Base-by-base conservation (phyloP, 2,888 invertebrate species). In the Alentia gelatinosa region DNA sequence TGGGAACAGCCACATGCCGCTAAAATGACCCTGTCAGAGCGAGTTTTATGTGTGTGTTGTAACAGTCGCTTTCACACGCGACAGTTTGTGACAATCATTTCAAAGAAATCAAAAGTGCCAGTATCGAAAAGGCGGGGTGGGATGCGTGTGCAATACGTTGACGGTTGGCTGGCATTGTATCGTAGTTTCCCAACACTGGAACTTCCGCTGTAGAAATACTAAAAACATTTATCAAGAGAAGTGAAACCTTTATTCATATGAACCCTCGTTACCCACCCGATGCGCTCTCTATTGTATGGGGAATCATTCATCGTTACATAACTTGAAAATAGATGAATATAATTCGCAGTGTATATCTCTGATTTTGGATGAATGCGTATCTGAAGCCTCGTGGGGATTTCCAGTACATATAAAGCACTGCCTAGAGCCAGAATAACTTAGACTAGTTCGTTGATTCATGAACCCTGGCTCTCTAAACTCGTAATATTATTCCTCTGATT, bases 61-160 rank as follows among this genome's bases (percentile, higher is more conserved):
- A 68, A 68, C 68, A 30, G 30, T 68, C 68, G 30, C 68, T 30
- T 79, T 37, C 79, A 79, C 37, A 39, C 26, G 79, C 79, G 37
- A 79, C 79, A 79, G 37, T 19, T 68, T 79, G 37, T 35, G 79
- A 79, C 79, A 79, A 79, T 39, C n/a, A 37, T 79, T 79, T 79
- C 37, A 79, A 79, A 79, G 79, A 79, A 79, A 39, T 37, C 79
- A 39, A 39, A 79, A 79, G 39, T 79, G 23, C 35, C 15, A 15
- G 74, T 12, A 39, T 4, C 39, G 37, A 79, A 35, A 79, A 79
- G 23, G 1, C 19, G 37, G 39, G 39, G 33, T 5, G 75, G 33
- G 75, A 15, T 12, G 74, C 26, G 74, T n/a, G n/a, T n/a, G n/a
- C n/a, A n/a, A n/a, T n/a, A n/a, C n/a, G n/a, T n/a, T n/a, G n/a